Evolutionary conservation across 1,140 invertebrate genomes (phyloP), one percentile per base, ranked within the genome.

Genomic region (Nephotettix cincticeps): DNA sequence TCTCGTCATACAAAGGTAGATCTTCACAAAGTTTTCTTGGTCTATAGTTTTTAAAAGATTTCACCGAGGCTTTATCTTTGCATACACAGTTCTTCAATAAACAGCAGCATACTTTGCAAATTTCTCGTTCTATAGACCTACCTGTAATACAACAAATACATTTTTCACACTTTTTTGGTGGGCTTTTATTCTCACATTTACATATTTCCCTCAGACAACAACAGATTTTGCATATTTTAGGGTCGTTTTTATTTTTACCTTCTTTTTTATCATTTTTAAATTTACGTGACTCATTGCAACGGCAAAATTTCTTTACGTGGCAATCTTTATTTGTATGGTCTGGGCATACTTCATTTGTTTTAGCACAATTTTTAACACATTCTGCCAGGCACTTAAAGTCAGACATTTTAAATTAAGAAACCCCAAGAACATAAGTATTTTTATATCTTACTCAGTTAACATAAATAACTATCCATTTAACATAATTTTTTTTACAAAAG

Each of bases 1-100:
- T 61, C 25, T 61, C 56, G 25, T 61, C 56, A 61, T 61, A 61
- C 23, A 61, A 29, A 2, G 56, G 56, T 27, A 61, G n/a, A 61
- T 61, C 56, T 28, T 61, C 56, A 13, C 21, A 27, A 21, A 61
- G 25, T 21, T 11, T 61, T 25, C 23, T 61, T 13, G 21, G 56
- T 61, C 56, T 13, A 17, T 4, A 36, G 32, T 36, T 36, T 36
- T 14, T 14, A 14, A 36, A 36, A 36, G 4, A 36, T 14, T 36
- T 36, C 14, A 6, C 4, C 32, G n/a, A 6, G 4, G 4, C 14
- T 6, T 36, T 36, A 14, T 36, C 32, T 36, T 36, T 36, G 47
- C 47, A 51, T 11, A 51, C n/a, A 51, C 47, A 51, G 47, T 51
- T n/a, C 19, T 51, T 51, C 4, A 51, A n/a, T 21, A 51, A 3